Percentiles rank a stretch among this genome's conserved stretches.
These are phyloP conservation scores for Cariama cristata DNA, from an alignment of 2,113 vertebrate genomes.

Conservation along the genomic window DNA sequence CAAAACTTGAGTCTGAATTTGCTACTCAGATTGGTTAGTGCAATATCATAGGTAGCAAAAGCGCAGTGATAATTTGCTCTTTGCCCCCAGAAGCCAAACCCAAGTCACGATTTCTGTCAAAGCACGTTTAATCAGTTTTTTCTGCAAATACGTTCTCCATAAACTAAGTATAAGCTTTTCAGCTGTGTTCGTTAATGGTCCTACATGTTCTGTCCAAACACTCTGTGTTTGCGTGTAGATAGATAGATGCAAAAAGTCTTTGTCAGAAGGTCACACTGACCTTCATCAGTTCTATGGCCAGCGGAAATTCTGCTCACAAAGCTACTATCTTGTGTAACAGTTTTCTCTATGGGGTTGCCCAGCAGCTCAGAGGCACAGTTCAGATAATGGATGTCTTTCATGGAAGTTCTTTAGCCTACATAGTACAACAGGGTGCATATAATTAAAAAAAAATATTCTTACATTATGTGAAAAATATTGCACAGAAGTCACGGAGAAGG, in stretches of 20 bases:
- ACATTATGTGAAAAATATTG: rapidly evolving
- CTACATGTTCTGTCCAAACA: background rate
- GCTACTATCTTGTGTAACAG: rapidly evolving
- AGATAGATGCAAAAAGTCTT: background rate
- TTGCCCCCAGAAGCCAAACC: background rate
- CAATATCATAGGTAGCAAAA: background rate
- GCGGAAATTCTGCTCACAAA: background rate
- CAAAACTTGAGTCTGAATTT: background rate
- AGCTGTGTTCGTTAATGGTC: background rate
- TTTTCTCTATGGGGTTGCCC: background rate
- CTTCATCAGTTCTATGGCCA: background rate
- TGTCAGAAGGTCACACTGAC: background rate
- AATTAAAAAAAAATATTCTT: background rate
- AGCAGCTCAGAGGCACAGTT: background rate
- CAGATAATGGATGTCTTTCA: background rate
- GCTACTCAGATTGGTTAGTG: background rate
- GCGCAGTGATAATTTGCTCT: background rate
- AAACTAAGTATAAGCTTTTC: background rate
- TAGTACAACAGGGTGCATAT: background rate
- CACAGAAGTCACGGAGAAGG: background rate
- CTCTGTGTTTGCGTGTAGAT: background rate
- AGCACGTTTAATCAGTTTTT: background rate
- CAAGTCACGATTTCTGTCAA: background rate
- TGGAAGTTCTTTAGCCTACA: background rate
- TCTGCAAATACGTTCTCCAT: background rate